Evolutionary conservation across 2,113 vertebrate genomes (phyloP), one percentile per base, ranked within the genome.

Genomic region (Caretta caretta): DNA sequence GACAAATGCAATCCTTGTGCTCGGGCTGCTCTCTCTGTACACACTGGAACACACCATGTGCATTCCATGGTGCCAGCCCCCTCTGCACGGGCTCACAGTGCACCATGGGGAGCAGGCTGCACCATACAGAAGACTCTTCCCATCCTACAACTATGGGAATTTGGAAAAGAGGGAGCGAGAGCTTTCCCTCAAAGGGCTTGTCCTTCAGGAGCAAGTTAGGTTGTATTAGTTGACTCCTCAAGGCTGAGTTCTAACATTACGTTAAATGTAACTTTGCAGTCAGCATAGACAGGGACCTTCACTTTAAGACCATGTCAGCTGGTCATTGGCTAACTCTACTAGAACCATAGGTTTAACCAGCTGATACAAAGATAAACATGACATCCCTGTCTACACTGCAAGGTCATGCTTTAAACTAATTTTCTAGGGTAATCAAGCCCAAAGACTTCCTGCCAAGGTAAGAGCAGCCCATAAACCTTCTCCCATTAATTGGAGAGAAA

Each of bases 1-100:
- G 20, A 42, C 10, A 22, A 46, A 42, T 6, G 11, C 24, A 42
- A n/a, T 38, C n/a, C 69, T 75, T 25, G 22, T n/a, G 6, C 54
- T 90, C 1, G 0, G n/a, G 13, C 69, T 49, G 0, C 49, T 89
- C 54, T 20, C 3, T 35, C 12, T 1, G 0, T 51, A 10, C 27
- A 2, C 11, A 4, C 35, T 9, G 24, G 4, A 29, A 22, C 17
- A 83, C n/a, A 80, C 29, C 42, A 48, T 0, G 0, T 27, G 56
- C 49, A 14, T n/a, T 79, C 27, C 14, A n/a, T 10, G 24, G 57
- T 48, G 81, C 19, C 12, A 48, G 2, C 6, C 3, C 1, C 5
- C 10, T 27, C 76, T n/a, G 62, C 29, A 65, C 1, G 6, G 31
- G 13, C 8, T 6, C 29, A 29, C 65, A 0, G 2, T 0, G 16